Conservation (phyloP, 2,888 invertebrate genomes). For the Synanthedon myopaeformis region DNA sequence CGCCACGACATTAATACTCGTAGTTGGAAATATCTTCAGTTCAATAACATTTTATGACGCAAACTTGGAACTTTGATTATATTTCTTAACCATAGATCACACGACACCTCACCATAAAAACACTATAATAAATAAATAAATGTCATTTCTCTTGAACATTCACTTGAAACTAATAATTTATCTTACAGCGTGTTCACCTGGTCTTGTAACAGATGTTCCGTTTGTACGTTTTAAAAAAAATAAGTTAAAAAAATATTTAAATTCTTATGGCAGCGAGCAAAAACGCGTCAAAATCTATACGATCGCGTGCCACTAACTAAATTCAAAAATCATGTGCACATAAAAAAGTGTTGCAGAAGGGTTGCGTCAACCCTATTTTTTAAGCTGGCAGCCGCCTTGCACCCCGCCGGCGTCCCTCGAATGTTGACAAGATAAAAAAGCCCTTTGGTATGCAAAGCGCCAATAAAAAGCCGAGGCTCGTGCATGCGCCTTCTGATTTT, state of each 20-base stretch:
- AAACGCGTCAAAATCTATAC: conserved; percentile 29
- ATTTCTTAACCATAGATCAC: too few species aligned
- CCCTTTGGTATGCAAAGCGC: conserved; percentile 50
- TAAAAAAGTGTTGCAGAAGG: conserved; percentile 55
- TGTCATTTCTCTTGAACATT: too few species aligned
- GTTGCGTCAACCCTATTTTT: conserved; percentile 39
- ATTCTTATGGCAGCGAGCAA: conserved; percentile 13
- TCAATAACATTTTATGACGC: too few species aligned
- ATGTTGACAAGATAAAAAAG: conserved; percentile 14
- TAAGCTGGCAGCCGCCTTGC: conserved; percentile 2
- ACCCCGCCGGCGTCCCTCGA: conserved; percentile 7
- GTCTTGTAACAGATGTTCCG: too few species aligned
- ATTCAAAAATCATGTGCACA: conserved; percentile 55
- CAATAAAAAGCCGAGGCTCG: conserved; percentile 59
- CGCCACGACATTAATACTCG: too few species aligned
- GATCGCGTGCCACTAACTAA: conserved; percentile 44
- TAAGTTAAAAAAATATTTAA: neutral
- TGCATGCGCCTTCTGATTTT: conserved; percentile 67
- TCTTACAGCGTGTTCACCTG: too few species aligned
- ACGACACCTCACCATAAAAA: too few species aligned
- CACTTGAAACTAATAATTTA: too few species aligned
- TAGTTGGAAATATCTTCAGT: too few species aligned
- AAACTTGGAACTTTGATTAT: too few species aligned
- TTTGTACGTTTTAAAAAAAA: too few species aligned
- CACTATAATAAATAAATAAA: too few species aligned